Base-by-base conservation (phyloP, 2,113 vertebrate species). In the Malurus alboscapulatus region DNA sequence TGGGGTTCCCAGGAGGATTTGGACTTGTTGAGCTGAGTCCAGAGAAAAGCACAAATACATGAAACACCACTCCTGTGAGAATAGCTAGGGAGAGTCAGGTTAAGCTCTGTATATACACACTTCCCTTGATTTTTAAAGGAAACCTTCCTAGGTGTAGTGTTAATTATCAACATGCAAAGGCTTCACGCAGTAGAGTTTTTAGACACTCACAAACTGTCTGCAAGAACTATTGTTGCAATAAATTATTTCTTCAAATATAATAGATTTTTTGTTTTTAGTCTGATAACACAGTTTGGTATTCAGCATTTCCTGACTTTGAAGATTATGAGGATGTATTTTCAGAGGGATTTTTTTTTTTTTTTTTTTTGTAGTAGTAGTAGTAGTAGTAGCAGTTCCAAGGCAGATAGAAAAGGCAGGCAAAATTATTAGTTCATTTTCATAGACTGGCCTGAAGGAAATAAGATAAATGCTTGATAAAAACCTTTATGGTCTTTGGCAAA, bases 291-390 rank as follows among this genome's bases (percentile, higher is more conserved):
- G 59, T 85, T 45, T 85, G 21, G 4, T 65, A 78, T 92, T 82
- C 59, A 88, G 30, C 17, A 62, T 61, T 93, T 92, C 63, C 30
- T 75, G 50, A 51, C 89, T 93, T 73, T 90, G 76, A 90, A 90
- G 30, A 88, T 73, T 51, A 84, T 69, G 68, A 79, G 26, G 44
- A 10, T 44, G 34, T 50, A 75, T 63, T 92, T 89, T 93, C 75
- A 79, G 50, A 48, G 44, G 17, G 57, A 8, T 12, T 61, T 76
- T 81, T 50, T 10, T 12, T 61, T 76, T 81, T 50, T 36, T 74
- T 80, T 78, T 80, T 38, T 38, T 38, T 38, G 9, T 38, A 10
- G 38, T 4, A 38, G 38, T 38, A 38, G 38, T 38, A 38, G 38
- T 38, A 38, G n/a, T 32, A 78, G 36, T 42, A 93, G 79, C 45